These are phyloP conservation scores for Monodelphis domestica DNA, from an alignment of 2,797 vertebrate species.

Conservation along the genomic window DNA sequence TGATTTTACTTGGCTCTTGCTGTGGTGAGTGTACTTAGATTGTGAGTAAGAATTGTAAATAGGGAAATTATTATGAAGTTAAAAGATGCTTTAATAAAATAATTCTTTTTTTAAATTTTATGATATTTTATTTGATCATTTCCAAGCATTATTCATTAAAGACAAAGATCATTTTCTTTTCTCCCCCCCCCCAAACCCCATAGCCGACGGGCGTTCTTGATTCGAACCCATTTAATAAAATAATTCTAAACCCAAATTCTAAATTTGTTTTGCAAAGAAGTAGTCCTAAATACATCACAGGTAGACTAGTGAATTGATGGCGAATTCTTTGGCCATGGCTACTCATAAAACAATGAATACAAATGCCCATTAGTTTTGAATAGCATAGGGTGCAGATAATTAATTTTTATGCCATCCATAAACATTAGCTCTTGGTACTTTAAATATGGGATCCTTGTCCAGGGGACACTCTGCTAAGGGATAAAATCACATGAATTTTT, in stretches of 20 bases:
- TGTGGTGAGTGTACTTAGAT: neutral
- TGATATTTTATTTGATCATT: too few relatives aligned
- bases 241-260: too few relatives aligned
- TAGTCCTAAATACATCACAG: too few relatives aligned
- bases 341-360: neutral
- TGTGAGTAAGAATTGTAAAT: neutral
- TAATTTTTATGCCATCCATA: neutral
- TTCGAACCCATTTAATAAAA: too few relatives aligned
- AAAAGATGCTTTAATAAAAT: neutral
- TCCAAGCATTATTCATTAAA: too few relatives aligned
- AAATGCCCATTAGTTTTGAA: neutral
- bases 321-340: neutral
- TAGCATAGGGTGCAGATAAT: neutral
- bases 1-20: neutral
- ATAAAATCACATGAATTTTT: neutral
- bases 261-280: too few relatives aligned
- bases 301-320: neutral
- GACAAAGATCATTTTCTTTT: too few relatives aligned
- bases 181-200: too few relatives aligned
- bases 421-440: neutral
- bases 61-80: neutral
- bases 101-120: too few relatives aligned
- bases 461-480: neutral
- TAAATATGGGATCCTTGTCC: neutral
- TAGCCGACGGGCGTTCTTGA: too few relatives aligned